A percentile compares a stretch with the other conserved stretches of the same genome.
phyloP scores from a whole-genome alignment of 2,797 vertebrate species.

The Enteromius argenteus region DNA sequence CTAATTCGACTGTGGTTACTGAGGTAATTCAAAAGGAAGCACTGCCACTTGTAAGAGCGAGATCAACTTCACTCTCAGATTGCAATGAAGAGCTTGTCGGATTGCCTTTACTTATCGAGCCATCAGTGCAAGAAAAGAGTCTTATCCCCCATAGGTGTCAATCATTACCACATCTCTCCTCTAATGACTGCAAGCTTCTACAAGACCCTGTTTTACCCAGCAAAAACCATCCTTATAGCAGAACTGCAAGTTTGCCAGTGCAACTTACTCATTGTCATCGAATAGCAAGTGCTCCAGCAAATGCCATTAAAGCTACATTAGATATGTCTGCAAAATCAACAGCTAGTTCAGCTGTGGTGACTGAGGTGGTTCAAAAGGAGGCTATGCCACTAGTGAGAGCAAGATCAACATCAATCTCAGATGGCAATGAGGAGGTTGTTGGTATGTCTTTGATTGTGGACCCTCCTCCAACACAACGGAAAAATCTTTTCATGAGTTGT shows the following conservation, averaged over 20 bases:
- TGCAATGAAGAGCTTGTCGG: conserved; percentile 22
- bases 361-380: conserved; percentile 53
- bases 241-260: conserved; percentile 29
- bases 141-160: neutral
- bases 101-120: conserved; percentile 49
- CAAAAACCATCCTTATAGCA: conserved; percentile 43
- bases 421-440: conserved; percentile 65
- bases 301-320: conserved; percentile 74
- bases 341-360: conserved; percentile 38
- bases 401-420: conserved; percentile 63
- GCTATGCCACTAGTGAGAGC: conserved; percentile 70
- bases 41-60: conserved; percentile 69
- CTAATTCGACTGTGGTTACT: conserved; percentile 35
- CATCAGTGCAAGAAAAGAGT: neutral
- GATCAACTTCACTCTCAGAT: conserved; percentile 60
- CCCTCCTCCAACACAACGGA: conserved; percentile 27
- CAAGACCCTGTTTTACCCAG: conserved; percentile 51
- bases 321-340: conserved; percentile 74
- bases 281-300: conserved; percentile 43
- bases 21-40: conserved; percentile 57
- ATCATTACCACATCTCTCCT: conserved; percentile 27
- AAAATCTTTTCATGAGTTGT: conserved; percentile 17
- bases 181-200: neutral
- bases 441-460: conserved; percentile 73
- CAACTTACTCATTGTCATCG: conserved; percentile 39